Conservation (phyloP, 1,140 invertebrate genomes). For the Caenorhabditis tropicalis region DNA sequence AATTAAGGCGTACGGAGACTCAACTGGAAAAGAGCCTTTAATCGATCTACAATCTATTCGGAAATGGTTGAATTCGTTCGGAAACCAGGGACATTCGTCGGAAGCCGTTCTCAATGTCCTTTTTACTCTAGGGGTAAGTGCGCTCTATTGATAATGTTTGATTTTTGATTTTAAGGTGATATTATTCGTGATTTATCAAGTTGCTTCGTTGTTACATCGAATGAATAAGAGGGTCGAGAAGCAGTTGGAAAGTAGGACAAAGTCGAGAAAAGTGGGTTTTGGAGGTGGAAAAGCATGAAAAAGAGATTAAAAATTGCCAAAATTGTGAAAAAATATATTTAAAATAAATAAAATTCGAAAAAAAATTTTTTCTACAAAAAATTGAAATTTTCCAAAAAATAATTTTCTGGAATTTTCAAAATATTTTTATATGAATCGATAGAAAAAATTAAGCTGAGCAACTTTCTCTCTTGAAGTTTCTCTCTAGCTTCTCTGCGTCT, state of each 20-base stretch:
- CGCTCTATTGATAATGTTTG: neutral
- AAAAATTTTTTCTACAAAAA: too few relatives aligned
- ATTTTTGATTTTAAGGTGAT: neutral
- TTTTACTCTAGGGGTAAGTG: constrained; percentile 6
- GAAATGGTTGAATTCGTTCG: constrained; percentile 24
- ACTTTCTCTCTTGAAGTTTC: too few relatives aligned
- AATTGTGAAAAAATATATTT: too few relatives aligned
- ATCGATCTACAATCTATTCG: constrained; percentile 13
- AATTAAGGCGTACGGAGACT: constrained; percentile 17
- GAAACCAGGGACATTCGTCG: constrained; percentile 24
- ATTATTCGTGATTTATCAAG: constrained; percentile 15
- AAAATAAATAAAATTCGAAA: too few relatives aligned
- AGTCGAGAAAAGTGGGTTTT: neutral
- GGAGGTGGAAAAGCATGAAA: neutral
- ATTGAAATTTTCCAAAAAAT: too few relatives aligned
- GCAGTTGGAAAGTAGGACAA: constrained; percentile 17
- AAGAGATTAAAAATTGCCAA: neutral
- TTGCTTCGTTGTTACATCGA: constrained; percentile 1
- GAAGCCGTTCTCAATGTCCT: constrained; percentile 4
- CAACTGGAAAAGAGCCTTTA: constrained; percentile 38
- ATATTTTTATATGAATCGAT: too few relatives aligned
- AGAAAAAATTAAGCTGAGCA: too few relatives aligned
- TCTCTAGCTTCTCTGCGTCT: too few relatives aligned
- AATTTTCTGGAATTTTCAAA: too few relatives aligned
- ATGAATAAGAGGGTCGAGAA: constrained; percentile 25